A percentile compares a stretch with the other conserved stretches of the same genome.
Evolutionary conservation across 2,888 invertebrate species (phyloP).

Genomic region (Fissipunctia ypsillon): DNA sequence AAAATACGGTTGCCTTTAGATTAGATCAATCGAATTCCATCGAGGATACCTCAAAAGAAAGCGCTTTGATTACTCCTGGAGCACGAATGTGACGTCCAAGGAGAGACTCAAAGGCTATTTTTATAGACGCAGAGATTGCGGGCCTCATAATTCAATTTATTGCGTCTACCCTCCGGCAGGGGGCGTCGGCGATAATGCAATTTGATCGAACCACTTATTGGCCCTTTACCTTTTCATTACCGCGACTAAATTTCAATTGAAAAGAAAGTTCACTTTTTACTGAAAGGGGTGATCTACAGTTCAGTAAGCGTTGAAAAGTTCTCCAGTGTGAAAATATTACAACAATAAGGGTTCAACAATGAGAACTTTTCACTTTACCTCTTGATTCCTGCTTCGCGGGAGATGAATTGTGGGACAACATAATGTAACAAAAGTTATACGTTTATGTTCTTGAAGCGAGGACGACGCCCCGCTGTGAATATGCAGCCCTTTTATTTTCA

Average conservation of each 20-base stretch:
- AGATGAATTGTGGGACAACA: conserved; percentile 80
- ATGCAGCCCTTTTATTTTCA: conserved; percentile 75
- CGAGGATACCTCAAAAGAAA: conserved; percentile 67
- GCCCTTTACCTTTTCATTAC: conserved; percentile 87
- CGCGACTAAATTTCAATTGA: conserved; percentile 77
- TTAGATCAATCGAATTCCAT: conserved; percentile 59
- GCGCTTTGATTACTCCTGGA: conserved; percentile 74
- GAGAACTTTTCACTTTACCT: conserved; percentile 80
- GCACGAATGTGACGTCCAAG: conserved; percentile 65
- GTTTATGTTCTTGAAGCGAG: conserved; percentile 69
- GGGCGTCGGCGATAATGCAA: conserved; percentile 85
- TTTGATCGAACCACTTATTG: conserved; percentile 88
- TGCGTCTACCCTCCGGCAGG: conserved; percentile 79
- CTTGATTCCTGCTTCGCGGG: conserved; percentile 80
- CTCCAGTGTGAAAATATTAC: conserved; percentile 76
- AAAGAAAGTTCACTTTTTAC: conserved; percentile 63
- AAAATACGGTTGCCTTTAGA: conserved; percentile 22
- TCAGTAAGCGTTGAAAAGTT: conserved; percentile 59
- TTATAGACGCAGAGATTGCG: conserved; percentile 82
- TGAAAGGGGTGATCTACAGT: conserved; percentile 61
- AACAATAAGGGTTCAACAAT: conserved; percentile 78
- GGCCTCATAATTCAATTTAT: conserved; percentile 86
- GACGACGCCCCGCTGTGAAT: conserved; percentile 63
- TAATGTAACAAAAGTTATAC: conserved; percentile 67
- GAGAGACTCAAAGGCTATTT: conserved; percentile 78